A percentile compares a stretch with the other conserved stretches of the same genome.
Conservation (phyloP, 2,797 vertebrate species). For the Falco naumanni region DNA sequence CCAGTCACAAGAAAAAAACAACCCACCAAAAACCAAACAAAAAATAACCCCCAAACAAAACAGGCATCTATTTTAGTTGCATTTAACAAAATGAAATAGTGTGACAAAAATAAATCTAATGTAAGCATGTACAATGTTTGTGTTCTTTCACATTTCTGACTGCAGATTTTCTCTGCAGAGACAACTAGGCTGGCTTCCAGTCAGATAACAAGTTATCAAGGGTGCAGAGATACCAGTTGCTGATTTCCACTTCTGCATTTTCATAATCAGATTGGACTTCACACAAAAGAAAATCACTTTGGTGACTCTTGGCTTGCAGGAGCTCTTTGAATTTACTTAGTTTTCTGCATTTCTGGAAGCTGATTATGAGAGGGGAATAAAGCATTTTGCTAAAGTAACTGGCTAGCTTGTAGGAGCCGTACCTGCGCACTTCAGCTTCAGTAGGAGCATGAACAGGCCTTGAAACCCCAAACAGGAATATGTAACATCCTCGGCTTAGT, state of each 20-base stretch:
- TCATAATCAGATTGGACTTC: slow-evolving; percentile 65
- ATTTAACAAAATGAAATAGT: background rate
- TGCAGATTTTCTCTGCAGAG: slow-evolving; percentile 31
- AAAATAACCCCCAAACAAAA: background rate
- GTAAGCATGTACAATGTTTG: background rate
- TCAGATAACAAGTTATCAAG: slow-evolving; percentile 56
- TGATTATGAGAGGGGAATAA: slow-evolving; percentile 55
- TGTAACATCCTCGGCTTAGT: background rate
- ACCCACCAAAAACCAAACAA: too few relatives aligned
- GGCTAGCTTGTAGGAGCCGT: background rate
- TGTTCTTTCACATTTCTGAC: slow-evolving; percentile 42
- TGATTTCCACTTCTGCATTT: slow-evolving; percentile 59
- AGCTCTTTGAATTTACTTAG: slow-evolving; percentile 53
- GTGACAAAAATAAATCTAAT: slow-evolving; percentile 16
- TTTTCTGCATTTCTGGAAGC: slow-evolving; percentile 44
- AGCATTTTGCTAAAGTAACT: slow-evolving; percentile 51
- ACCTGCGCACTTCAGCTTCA: background rate
- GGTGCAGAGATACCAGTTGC: slow-evolving; percentile 44
- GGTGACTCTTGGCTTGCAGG: slow-evolving; percentile 39
- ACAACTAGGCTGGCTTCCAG: slow-evolving; percentile 57
- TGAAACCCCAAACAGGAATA: background rate
- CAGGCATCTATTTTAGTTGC: background rate
- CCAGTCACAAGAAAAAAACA: background rate
- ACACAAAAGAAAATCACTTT: slow-evolving; percentile 58
- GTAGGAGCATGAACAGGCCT: background rate